Evolutionary conservation across 1,140 invertebrate species (phyloP), one percentile per base, ranked within the genome.

Genomic region (Rhyzopertha dominica): DNA sequence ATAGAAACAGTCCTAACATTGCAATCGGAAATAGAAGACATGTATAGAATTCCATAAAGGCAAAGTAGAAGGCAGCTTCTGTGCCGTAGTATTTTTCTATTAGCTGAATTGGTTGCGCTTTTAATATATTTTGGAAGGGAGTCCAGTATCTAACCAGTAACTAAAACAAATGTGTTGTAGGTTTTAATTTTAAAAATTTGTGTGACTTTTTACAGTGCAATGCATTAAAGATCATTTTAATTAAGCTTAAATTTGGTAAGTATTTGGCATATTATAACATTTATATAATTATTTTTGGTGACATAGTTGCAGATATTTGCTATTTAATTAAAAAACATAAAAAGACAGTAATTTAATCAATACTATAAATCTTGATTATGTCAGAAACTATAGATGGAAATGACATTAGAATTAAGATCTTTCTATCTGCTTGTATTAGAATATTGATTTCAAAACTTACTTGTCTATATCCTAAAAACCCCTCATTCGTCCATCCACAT

Each of bases 1-100:
- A n/a, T n/a, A n/a, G n/a, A n/a, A n/a, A n/a, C n/a, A n/a, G n/a
- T n/a, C n/a, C n/a, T n/a, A n/a, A n/a, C n/a, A n/a, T n/a, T n/a
- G n/a, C n/a, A n/a, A n/a, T n/a, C n/a, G n/a, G n/a, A n/a, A n/a
- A n/a, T n/a, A n/a, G n/a, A n/a, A n/a, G n/a, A n/a, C n/a, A n/a
- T n/a, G n/a, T n/a, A n/a, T 75, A 79, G 28, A 74, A 58, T 4
- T 73, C 75, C 24, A 74, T 66, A 71, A 76, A 78, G 10, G 66
- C 67, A 16, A 72, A 65, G 47, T 71, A 68, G 9, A 71, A 65
- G 1, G 60, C 61, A 9, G 65, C 58, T 17, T 65, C 56, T 8
- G 68, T 48, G 25, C 76, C 68, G 54, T 52, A 66, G 44, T 67
- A 67, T 48, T 62, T 63, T 32, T 58, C 54, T 7, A 67, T 57